Evolutionary conservation across 2,888 invertebrate genomes (phyloP).

Genomic region (Pseudococcus longispinus): DNA sequence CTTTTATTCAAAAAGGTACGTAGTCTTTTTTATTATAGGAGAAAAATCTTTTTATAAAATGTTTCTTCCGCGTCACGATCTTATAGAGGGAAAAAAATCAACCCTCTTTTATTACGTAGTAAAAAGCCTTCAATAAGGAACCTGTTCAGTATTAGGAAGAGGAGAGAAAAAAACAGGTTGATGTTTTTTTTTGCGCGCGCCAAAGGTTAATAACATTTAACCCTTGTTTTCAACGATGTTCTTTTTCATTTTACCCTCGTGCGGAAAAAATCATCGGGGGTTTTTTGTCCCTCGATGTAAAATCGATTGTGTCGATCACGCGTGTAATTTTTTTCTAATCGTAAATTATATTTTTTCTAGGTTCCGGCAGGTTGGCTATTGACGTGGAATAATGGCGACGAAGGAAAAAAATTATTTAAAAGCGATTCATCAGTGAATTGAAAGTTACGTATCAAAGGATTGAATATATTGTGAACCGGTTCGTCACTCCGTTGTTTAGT

Average conservation of each 20-base stretch:
- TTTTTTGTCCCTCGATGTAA: background rate
- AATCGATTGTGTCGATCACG: background rate
- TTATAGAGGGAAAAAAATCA: background rate
- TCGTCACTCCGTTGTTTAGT: background rate
- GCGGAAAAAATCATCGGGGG: background rate
- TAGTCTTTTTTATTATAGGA: background rate
- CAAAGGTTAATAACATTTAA: conserved; percentile 28
- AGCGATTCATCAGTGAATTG: background rate
- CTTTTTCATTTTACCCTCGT: background rate
- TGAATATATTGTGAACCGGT: background rate
- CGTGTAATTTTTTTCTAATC: background rate
- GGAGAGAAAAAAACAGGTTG: conserved; percentile 21
- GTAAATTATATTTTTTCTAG: conserved; percentile 26
- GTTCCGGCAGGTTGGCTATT: background rate
- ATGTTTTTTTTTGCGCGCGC: conserved; percentile 7
- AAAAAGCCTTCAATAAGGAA: conserved; percentile 5
- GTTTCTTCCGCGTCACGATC: conserved; percentile 13
- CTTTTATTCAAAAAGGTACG: background rate
- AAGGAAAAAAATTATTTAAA: conserved; percentile 8
- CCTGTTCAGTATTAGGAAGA: background rate
- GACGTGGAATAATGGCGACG: background rate
- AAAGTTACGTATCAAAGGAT: conserved; percentile 1
- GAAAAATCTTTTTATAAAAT: conserved; percentile 3
- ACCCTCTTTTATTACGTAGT: conserved; percentile 5
- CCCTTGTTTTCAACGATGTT: background rate